phyloP scores from a whole-genome alignment of 53 echinoderm and acorn worm genomes.

The Actinopyga echinites region DNA sequence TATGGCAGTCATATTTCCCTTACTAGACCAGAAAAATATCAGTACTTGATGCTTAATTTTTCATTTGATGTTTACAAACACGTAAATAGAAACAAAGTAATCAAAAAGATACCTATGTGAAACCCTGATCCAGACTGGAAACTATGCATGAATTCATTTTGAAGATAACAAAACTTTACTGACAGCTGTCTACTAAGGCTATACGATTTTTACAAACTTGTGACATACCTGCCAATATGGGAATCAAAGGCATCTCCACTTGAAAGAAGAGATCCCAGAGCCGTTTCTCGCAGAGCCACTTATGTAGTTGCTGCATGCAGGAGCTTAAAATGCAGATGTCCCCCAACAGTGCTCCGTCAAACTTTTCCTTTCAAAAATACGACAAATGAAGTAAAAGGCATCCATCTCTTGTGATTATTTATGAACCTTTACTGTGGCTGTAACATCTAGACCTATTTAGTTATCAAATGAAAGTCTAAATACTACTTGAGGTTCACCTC shows the following conservation, averaged over 20 bases:
- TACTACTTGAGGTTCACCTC: no score
- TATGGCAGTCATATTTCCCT: no score
- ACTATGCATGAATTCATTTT: neutral
- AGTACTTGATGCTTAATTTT: no score
- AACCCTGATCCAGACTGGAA: neutral
- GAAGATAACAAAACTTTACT: neutral
- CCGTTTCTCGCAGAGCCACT: constrained; percentile 39
- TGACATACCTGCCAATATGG: constrained; percentile 77
- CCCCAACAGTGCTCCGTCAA: neutral
- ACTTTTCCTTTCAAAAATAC: neutral
- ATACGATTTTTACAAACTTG: neutral
- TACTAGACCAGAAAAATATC: no score
- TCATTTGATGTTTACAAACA: no score
- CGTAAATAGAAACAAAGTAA: no score
- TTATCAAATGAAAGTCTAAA: no score
- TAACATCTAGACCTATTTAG: neutral
- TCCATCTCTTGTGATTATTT: neutral
- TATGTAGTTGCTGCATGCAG: constrained; percentile 60
- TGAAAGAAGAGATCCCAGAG: constrained; percentile 75
- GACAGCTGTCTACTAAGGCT: neutral
- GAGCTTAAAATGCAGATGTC: constrained; percentile 62
- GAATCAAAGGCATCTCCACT: constrained; percentile 72
- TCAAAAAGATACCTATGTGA: neutral
- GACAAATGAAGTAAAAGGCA: neutral
- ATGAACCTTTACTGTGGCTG: no score